Evolutionary conservation across 2,888 invertebrate genomes (phyloP), one percentile per base, ranked within the genome.

Genomic region (Acrobasis suavella): DNA sequence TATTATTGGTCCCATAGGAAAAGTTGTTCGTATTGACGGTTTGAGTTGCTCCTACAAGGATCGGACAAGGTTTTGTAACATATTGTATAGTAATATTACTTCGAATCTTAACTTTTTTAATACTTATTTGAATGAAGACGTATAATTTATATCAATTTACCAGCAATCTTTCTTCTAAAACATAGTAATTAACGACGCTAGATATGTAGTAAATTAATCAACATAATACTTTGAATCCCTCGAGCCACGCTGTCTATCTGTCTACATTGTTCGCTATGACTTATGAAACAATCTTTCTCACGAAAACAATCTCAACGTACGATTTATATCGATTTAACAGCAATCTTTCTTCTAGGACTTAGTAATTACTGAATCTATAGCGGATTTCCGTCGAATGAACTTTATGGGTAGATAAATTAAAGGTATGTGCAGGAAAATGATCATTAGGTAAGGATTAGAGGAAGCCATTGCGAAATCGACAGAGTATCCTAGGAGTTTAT

Each of bases 311-410:
- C n/a, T 39, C 42, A 22, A 42, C 46, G n/a, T 56, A 12, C 56
- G 39, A 42, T 56, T 56, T 22, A 16, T 42, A 22, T 17, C 22
- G n/a, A 42, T 39, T 56, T 22, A 17, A 56, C 37, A 16, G 15
- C 46, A n/a, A 56, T 56, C 55, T 55, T 55, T 55, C 55, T 55
- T 55, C 42, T 42, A 56, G 42, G 42, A 56, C 42, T 56, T 16
- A 22, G 39, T 56, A 56, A 56, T 56, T 46, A 56, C 56, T 42
- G 22, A 22, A 56, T 56, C 42, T 56, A 17, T 42, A 56, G 56
- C 42, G 56, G 56, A 56, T 17, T 46, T 56, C 56, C 56, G 39
- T 16, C 56, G 42, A 42, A 42, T 42, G 56, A 56, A 56, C 56
- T 42, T 56, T 42, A 56, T 42, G 56, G 56, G 42, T 22, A 46